Evolutionary conservation across 2,888 invertebrate genomes (phyloP).

Genomic region (Latheticus oryzae): DNA sequence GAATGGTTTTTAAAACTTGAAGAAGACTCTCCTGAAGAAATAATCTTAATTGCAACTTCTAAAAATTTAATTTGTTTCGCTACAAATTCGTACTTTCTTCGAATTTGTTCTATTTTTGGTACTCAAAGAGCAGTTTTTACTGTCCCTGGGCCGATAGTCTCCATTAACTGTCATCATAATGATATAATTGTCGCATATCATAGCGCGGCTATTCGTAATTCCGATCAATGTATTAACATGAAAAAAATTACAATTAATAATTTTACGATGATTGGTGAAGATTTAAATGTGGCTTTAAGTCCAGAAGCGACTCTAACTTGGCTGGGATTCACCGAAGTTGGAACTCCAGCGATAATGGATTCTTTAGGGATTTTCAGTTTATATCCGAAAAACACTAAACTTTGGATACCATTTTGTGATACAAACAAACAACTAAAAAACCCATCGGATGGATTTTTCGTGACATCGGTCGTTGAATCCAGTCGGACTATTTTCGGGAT

Average conservation of each 20-base stretch:
- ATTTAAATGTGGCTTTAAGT: constrained; percentile 74
- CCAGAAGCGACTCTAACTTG: constrained; percentile 77
- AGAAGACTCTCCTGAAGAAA: constrained; percentile 76
- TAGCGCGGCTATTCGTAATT: constrained; percentile 66
- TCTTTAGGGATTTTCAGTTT: constrained; percentile 80
- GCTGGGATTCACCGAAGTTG: constrained; percentile 85
- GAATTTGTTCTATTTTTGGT: constrained; percentile 89
- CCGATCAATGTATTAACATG: constrained; percentile 70
- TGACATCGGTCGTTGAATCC: constrained; percentile 82
- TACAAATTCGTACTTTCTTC: constrained; percentile 78
- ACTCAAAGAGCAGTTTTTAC: constrained; percentile 84
- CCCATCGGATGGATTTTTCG: constrained; percentile 79
- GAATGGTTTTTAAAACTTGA: constrained; percentile 88
- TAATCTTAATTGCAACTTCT: constrained; percentile 74
- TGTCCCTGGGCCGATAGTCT: constrained; percentile 79
- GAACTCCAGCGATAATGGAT: constrained; percentile 83
- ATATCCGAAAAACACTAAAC: constrained; percentile 74
- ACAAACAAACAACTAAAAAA: constrained; percentile 76
- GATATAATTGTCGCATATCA: constrained; percentile 77
- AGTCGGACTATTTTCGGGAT: constrained; percentile 84
- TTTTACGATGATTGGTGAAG: constrained; percentile 55
- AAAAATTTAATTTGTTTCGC: constrained; percentile 84
- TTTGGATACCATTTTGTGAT: constrained; percentile 87
- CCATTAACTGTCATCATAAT: constrained; percentile 73
- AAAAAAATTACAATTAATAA: constrained; percentile 69